Base-by-base conservation (phyloP, 1,140 invertebrate species). In the Nasonia vitripennis region DNA sequence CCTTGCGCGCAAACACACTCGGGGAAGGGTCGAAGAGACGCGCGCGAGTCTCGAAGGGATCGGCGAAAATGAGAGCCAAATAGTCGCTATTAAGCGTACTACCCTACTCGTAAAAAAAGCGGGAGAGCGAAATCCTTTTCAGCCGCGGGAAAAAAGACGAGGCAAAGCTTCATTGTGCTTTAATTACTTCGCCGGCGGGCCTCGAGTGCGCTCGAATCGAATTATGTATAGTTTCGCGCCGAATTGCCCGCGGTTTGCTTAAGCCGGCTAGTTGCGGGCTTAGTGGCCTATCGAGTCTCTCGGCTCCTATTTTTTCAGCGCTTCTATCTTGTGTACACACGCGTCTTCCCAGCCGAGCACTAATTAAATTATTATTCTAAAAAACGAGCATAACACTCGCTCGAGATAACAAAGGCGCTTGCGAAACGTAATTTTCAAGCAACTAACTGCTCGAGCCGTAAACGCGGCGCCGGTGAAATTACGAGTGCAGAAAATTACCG, bases 171-270 rank as follows among this genome's bases (percentile, higher is more conserved):
- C 3, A 81, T 73, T 81, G 79, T 81, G 20, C 12, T 73, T 70
- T 81, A 81, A 81, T 81, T 81, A 73, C 79, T 73, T 81, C 27
- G 41, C 27, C 70, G 27, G 27, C 70, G 27, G 27, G 70, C 34
- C 20, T 55, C 48, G 55, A 71, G 80, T 74, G 51, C 67, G 51
- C 77, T 81, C 68, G 67, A 87, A 74, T 74, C 81, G 27, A 82
- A 82, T 81, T 81, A 81, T 80, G 62, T 80, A 68, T 80, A 81
- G 41, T 71, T 71, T n/a, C 10, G 78, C 68, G 77, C 81, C 87
- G 85, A 83, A 84, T 83, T 85, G 55, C 67, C 80, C 74, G 67
- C 79, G 48, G 14, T 84, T 88, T 85, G 83, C 86, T 88, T 88
- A 81, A 27, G 48, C 45, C 45, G n/a, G 75, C 27, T 71, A 71